These are phyloP conservation scores for Cylas formicarius DNA, from an alignment of 1,140 invertebrate species.

Conservation along the genomic window DNA sequence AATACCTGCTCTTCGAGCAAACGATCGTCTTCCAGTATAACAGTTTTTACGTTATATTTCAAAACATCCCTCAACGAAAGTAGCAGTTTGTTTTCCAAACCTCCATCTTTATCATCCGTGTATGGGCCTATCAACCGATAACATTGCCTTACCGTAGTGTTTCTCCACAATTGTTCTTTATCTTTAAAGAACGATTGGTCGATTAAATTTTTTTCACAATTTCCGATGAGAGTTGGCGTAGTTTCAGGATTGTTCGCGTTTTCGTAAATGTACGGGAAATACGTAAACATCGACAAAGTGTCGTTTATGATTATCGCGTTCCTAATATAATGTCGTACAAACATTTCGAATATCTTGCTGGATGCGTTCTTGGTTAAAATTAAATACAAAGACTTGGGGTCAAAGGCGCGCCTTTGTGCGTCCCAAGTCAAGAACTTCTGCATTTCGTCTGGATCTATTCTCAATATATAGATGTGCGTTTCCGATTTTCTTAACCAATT, in stretches of 20 bases:
- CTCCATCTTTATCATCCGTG: background rate
- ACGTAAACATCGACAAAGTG: constrained; percentile 4
- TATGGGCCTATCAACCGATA: constrained; percentile 3
- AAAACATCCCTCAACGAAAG: too few species aligned
- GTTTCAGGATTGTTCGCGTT: constrained; percentile 7
- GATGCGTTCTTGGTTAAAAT: background rate
- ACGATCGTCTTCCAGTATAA: too few species aligned
- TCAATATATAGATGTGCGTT: too few species aligned
- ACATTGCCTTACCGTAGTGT: constrained; percentile 10
- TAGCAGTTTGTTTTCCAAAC: constrained; percentile 12
- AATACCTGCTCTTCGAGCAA: too few species aligned
- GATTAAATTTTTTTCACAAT: background rate
- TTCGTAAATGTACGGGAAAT: constrained; percentile 10
- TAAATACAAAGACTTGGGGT: constrained; percentile 7
- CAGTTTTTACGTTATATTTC: too few species aligned
- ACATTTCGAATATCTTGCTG: background rate
- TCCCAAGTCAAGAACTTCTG: constrained; percentile 6
- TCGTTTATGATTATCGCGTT: constrained; percentile 3
- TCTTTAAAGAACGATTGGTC: background rate
- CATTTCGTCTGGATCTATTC: too few species aligned
- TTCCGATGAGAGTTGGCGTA: constrained; percentile 6
- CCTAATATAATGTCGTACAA: constrained; percentile 3
- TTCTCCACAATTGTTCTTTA: constrained; percentile 7
- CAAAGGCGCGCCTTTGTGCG: background rate
- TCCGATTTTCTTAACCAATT: too few species aligned